phyloP scores from a whole-genome alignment of 2,113 vertebrate genomes.

The Misgurnus anguillicaudatus region DNA sequence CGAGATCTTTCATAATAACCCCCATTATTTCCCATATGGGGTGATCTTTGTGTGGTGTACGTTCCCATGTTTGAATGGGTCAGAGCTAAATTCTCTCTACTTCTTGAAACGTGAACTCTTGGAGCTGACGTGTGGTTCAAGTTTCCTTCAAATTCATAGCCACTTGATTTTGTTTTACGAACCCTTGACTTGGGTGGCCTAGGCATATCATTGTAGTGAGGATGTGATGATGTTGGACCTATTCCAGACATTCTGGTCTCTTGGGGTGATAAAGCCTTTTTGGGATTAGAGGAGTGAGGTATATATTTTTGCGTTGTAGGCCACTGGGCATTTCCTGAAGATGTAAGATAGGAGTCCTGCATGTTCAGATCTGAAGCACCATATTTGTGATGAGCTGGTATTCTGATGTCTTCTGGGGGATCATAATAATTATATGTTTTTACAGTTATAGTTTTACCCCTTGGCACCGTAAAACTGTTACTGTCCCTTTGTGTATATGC shows the following conservation, averaged over 20 bases:
- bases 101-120: slow-evolving; percentile 1
- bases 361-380: slow-evolving; percentile 15
- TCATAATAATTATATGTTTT: slow-evolving; percentile 33
- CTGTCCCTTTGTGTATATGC: slow-evolving; percentile 35
- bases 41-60: not conserved
- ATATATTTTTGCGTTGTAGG: slow-evolving; percentile 35
- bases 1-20: slow-evolving; percentile 55
- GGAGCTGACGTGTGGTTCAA: slow-evolving; percentile 26
- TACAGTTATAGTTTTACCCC: slow-evolving; percentile 53
- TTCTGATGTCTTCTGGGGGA: slow-evolving; percentile 53
- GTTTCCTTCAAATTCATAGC: not conserved
- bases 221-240: slow-evolving; percentile 58
- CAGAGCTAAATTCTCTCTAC: slow-evolving; percentile 2
- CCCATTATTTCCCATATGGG: slow-evolving; percentile 2
- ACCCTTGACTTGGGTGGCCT: slow-evolving; percentile 52
- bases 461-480: slow-evolving; percentile 50
- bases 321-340: slow-evolving; percentile 20
- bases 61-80: slow-evolving; percentile 8
- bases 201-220: slow-evolving; percentile 69
- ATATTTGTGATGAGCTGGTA: slow-evolving; percentile 39
- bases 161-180: not conserved
- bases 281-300: slow-evolving; percentile 44
- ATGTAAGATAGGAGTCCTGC: not conserved
- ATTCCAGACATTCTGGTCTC: slow-evolving; percentile 46
- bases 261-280: slow-evolving; percentile 32